Conservation (phyloP, 2,797 vertebrate genomes). For the Megalops cyprinoides region DNA sequence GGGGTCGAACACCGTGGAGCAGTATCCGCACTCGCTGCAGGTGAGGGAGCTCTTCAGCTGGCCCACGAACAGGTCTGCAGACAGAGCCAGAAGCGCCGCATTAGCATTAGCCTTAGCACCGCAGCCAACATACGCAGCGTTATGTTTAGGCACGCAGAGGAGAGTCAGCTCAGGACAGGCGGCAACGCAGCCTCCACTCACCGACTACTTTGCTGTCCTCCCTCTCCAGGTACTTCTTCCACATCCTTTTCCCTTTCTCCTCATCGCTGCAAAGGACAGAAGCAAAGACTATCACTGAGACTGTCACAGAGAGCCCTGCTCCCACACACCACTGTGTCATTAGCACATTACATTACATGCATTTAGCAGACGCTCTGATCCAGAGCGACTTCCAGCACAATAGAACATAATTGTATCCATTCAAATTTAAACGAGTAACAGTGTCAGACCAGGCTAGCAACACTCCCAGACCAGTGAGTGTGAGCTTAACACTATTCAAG, state of each 20-base stretch:
- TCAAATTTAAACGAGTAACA: slow-evolving; percentile 5
- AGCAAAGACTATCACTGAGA: neutral
- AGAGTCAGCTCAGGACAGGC: neutral
- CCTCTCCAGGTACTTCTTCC: slow-evolving; percentile 89
- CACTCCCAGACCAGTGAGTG: too few species aligned
- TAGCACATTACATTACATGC: too few species aligned
- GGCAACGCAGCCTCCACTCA: slow-evolving; percentile 62
- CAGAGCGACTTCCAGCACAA: too few species aligned
- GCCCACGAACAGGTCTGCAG: slow-evolving; percentile 91
- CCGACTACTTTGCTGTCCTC: slow-evolving; percentile 95
- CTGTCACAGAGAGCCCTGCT: slow-evolving; percentile 3
- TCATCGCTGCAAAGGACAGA: slow-evolving; percentile 77
- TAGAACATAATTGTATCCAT: neutral
- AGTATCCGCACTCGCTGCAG: slow-evolving; percentile 87
- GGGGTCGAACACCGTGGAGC: slow-evolving; percentile 92
- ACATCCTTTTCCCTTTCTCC: slow-evolving; percentile 90
- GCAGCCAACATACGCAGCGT: slow-evolving; percentile 13
- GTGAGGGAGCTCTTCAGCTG: slow-evolving; percentile 94
- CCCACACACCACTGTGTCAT: neutral
- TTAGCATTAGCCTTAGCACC: neutral
- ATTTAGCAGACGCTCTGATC: too few species aligned
- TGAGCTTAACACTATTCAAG: too few species aligned
- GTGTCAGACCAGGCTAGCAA: neutral
- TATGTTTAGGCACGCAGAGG: neutral
- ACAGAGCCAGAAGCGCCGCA: neutral